Percentiles rank a stretch among this genome's conserved stretches.
Evolutionary conservation across 92 coral and sea anemone genomes (phyloP).

Genomic region (Meandrina meandrites): DNA sequence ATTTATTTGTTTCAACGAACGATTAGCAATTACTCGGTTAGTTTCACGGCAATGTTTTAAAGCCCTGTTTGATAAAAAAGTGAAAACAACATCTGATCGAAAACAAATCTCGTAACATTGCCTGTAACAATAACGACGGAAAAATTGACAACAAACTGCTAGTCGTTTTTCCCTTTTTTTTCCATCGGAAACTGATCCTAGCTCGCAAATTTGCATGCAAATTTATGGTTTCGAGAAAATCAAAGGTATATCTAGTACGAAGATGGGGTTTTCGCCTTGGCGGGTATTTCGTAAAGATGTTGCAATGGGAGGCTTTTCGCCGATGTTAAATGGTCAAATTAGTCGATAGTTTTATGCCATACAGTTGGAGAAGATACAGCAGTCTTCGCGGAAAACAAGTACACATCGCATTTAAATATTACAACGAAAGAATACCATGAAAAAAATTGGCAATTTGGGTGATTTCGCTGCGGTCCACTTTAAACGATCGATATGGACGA

Average conservation of each 20-base stretch:
- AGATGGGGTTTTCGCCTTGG: background rate
- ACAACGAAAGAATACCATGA: slow-evolving; percentile 5
- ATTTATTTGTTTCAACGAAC: slow-evolving; percentile 13
- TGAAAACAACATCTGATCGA: background rate
- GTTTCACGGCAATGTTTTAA: background rate
- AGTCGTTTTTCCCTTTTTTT: background rate
- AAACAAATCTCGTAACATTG: background rate
- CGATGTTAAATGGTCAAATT: background rate
- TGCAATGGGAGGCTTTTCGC: background rate
- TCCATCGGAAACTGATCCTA: background rate
- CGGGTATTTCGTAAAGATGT: background rate
- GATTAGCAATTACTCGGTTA: slow-evolving; percentile 18
- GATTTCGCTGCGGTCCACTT: background rate
- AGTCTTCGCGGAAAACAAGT: background rate
- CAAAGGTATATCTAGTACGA: background rate
- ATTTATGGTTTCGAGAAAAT: background rate
- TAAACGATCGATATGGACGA: background rate
- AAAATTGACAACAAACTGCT: background rate
- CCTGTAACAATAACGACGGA: background rate
- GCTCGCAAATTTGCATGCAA: background rate
- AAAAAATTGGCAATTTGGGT: background rate
- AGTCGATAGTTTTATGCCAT: background rate
- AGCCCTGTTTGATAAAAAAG: background rate
- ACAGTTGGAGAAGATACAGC: background rate
- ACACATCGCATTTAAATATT: background rate